Conservation (phyloP, 30 jellyfish, hydroid and myxozoan species). For the Aurelia sp. region DNA sequence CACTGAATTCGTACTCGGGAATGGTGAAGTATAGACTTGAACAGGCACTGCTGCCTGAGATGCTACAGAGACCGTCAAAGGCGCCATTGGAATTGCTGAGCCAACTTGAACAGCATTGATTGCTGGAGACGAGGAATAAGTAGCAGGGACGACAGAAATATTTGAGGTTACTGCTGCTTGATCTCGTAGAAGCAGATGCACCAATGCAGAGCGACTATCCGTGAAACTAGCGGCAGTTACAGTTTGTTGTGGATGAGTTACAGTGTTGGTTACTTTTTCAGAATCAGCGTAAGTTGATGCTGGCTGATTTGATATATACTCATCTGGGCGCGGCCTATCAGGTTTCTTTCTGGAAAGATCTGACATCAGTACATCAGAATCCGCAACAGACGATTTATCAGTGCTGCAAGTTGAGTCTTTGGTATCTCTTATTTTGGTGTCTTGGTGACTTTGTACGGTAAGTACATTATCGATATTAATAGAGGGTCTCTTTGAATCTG, state of each 20-base stretch:
- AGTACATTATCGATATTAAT: conserved; percentile 8
- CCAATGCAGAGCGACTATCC: conserved; percentile 8
- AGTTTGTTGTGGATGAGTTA: neutral
- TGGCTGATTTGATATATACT: neutral
- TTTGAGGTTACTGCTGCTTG: conserved; percentile 13
- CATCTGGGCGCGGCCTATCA: neutral
- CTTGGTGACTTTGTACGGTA: neutral
- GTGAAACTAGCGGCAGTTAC: neutral
- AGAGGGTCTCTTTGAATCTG: conserved; percentile 40
- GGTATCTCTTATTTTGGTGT: neutral
- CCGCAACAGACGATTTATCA: neutral
- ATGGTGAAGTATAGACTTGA: conserved; percentile 23
- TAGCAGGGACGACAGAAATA: conserved; percentile 7
- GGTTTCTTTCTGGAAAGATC: conserved; percentile 20
- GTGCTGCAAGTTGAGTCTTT: neutral
- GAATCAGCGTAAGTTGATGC: too few relatives aligned
- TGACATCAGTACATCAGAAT: conserved; percentile 37
- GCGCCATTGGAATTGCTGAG: conserved; percentile 10
- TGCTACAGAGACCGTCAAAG: conserved; percentile 30
- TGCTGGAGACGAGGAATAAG: conserved; percentile 1
- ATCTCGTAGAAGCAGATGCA: conserved; percentile 19
- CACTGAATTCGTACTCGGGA: conserved; percentile 8
- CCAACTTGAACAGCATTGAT: neutral
- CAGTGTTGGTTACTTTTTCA: too few relatives aligned
- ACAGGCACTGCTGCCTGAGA: conserved; percentile 57